Conservation (phyloP, 2,888 invertebrate species). For the Blera fallax region DNA sequence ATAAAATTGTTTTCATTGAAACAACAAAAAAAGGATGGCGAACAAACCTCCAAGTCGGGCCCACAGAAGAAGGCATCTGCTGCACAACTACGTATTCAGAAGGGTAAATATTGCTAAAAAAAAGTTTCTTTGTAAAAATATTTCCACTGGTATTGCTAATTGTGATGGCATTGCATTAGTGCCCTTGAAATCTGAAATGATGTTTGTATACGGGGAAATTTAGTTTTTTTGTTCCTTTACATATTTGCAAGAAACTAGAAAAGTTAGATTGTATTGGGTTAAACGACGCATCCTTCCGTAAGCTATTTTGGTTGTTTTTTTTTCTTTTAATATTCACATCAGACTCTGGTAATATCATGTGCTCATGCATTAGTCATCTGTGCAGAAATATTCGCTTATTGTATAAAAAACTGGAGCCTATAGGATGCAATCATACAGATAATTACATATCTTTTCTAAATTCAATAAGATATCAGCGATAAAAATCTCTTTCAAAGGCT, state of each 20-base stretch:
- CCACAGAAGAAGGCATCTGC: slow-evolving; percentile 97
- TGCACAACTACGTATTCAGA: slow-evolving; percentile 97
- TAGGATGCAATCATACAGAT: neutral
- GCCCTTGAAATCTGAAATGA: slow-evolving; percentile 38
- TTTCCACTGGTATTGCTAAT: neutral
- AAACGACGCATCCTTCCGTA: too few species aligned
- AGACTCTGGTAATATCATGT: neutral
- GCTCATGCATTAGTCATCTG: slow-evolving; percentile 29
- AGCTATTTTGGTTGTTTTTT: neutral
- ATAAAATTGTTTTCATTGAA: slow-evolving; percentile 99
- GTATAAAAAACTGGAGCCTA: neutral
- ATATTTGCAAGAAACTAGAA: neutral
- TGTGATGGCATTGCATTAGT: neutral
- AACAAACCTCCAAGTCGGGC: slow-evolving; percentile 88
- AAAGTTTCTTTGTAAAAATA: neutral
- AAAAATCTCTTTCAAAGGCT: too few species aligned
- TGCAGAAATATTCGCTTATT: neutral
- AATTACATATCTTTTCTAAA: neutral
- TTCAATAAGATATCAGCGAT: neutral
- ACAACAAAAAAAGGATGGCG: slow-evolving; percentile 99
- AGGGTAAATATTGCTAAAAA: slow-evolving; percentile 86
- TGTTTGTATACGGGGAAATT: neutral
- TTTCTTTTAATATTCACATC: neutral
- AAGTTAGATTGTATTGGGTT: neutral
- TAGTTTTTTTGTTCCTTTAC: neutral